Percentiles rank a stretch among this genome's conserved stretches.
phyloP scores from a whole-genome alignment of 2,888 invertebrate genomes.

The Thecocarcelia acutangulata region DNA sequence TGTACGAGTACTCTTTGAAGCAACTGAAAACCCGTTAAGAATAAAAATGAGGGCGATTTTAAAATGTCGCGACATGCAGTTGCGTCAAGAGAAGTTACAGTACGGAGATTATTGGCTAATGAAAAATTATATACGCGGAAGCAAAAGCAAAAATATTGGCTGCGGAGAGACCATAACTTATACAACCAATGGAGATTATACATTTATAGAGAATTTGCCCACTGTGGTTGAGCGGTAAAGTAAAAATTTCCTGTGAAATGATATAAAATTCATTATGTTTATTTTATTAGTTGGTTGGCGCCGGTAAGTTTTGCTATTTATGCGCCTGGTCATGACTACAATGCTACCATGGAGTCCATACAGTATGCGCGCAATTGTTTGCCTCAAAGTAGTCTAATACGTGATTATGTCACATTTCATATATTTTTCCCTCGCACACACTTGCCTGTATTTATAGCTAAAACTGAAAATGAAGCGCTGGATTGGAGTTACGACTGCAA shows the following conservation, averaged over 20 bases:
- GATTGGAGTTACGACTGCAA: conserved; percentile 72
- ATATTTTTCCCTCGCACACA: conserved; percentile 84
- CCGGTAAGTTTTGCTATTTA: conserved; percentile 86
- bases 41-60: conserved; percentile 71
- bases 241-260: neutral
- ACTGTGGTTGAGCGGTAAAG: conserved; percentile 82
- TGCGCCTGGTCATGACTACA: conserved; percentile 85
- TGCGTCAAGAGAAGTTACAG: conserved; percentile 73
- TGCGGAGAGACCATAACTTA: conserved; percentile 86
- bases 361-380: conserved; percentile 84
- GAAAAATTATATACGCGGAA: conserved; percentile 83
- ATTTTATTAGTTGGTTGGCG: conserved; percentile 83
- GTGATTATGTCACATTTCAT: conserved; percentile 85
- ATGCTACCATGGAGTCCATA: conserved; percentile 83
- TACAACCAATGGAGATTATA: conserved; percentile 86
- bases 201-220: conserved; percentile 85
- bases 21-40: conserved; percentile 30
- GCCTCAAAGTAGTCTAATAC: conserved; percentile 82
- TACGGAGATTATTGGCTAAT: conserved; percentile 83
- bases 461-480: conserved; percentile 72
- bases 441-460: conserved; percentile 82
- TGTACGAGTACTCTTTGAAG: neutral
- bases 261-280: conserved; percentile 46
- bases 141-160: conserved; percentile 80
- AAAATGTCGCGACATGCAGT: conserved; percentile 72